These are phyloP conservation scores for Gastracanthus pulcherrimus DNA, from an alignment of 2,888 invertebrate species.

Conservation along the genomic window DNA sequence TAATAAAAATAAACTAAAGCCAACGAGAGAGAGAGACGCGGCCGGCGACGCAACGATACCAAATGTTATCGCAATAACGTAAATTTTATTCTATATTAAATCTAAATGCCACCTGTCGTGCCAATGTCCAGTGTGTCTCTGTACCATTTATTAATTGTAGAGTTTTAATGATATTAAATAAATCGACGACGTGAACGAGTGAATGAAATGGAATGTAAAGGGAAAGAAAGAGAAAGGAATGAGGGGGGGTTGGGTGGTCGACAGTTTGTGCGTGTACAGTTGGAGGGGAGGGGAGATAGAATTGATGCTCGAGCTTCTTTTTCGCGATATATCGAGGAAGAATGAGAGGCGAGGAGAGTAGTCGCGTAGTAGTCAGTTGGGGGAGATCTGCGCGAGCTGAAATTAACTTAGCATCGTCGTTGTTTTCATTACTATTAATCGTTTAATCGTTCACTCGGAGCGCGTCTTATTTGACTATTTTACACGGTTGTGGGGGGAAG, in stretches of 20 bases:
- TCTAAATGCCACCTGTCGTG: slow-evolving; percentile 78
- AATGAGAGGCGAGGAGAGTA: slow-evolving; percentile 18
- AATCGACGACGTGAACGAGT: slow-evolving; percentile 50
- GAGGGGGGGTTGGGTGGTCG: background rate
- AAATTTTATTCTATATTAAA: slow-evolving; percentile 78
- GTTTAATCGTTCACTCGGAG: background rate
- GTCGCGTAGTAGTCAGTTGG: slow-evolving; percentile 23
- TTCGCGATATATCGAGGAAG: background rate
- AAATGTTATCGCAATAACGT: slow-evolving; percentile 78
- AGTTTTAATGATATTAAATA: slow-evolving; percentile 71
- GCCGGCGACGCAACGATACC: slow-evolving; percentile 77
- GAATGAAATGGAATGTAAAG: slow-evolving; percentile 53
- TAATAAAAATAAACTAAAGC: slow-evolving; percentile 36
- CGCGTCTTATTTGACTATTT: background rate
- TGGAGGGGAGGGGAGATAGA: slow-evolving; percentile 6
- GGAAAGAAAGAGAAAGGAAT: slow-evolving; percentile 56
- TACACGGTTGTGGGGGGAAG: slow-evolving; percentile 2
- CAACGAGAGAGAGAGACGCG: slow-evolving; percentile 63
- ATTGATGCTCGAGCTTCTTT: slow-evolving; percentile 41
- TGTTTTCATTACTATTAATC: slow-evolving; percentile 17
- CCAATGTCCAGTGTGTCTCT: slow-evolving; percentile 78
- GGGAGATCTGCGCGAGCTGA: slow-evolving; percentile 1
- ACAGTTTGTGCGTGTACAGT: slow-evolving; percentile 12
- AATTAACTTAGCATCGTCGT: background rate
- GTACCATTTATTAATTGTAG: slow-evolving; percentile 77